phyloP scores from a whole-genome alignment of 2,888 invertebrate species.

The Baccha elongata region DNA sequence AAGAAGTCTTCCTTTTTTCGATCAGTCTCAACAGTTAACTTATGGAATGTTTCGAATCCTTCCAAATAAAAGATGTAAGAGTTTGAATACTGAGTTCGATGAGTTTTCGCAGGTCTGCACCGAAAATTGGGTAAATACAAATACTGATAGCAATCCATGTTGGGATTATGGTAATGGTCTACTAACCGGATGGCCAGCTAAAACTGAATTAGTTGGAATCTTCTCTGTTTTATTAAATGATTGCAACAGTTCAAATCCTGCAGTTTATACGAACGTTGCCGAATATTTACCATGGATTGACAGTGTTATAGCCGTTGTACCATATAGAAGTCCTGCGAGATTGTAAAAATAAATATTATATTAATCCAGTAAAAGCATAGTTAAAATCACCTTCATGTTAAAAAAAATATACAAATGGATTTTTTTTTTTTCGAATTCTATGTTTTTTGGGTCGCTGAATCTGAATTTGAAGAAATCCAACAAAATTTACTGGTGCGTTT shows the following conservation, averaged over 20 bases:
- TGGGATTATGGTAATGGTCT: conserved; percentile 50
- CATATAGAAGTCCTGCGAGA: too few relatives aligned
- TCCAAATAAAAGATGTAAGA: not conserved
- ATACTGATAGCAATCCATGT: conserved; percentile 41
- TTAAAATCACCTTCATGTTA: too few relatives aligned
- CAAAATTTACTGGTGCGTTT: too few relatives aligned
- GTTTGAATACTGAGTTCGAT: conserved; percentile 17
- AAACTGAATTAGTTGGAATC: conserved; percentile 38
- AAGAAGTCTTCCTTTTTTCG: too few relatives aligned
- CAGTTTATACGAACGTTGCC: conserved; percentile 23
- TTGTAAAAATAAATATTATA: not conserved
- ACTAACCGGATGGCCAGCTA: conserved; percentile 39
- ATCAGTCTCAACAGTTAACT: not conserved
- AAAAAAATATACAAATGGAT: too few relatives aligned
- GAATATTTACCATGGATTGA: conserved; percentile 53
- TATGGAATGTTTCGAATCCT: conserved; percentile 36
- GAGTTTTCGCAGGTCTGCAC: conserved; percentile 50
- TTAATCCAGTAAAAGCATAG: too few relatives aligned
- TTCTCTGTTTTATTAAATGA: conserved; percentile 15
- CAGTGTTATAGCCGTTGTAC: not conserved
- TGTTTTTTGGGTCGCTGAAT: too few relatives aligned
- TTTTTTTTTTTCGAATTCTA: too few relatives aligned
- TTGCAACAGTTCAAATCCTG: conserved; percentile 15
- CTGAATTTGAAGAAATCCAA: too few relatives aligned
- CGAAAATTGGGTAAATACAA: conserved; percentile 23